phyloP scores from a whole-genome alignment of 2,888 invertebrate genomes.

The Orthonevra nobilis region DNA sequence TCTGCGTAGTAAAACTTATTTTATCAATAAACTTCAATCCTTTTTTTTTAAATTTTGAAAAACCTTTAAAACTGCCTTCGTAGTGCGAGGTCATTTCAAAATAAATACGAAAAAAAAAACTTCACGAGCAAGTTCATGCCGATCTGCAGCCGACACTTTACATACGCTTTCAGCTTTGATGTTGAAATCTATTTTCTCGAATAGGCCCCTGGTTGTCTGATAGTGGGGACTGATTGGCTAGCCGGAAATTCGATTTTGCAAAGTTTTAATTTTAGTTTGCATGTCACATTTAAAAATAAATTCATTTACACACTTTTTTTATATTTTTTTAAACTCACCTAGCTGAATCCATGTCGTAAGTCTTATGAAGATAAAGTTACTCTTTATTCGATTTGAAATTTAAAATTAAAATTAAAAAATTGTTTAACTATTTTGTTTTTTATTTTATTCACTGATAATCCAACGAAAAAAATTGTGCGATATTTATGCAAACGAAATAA shows the following conservation, averaged over 20 bases:
- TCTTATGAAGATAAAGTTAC: slow-evolving; percentile 8
- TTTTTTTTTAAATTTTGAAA: too few relatives aligned
- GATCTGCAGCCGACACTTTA: too few relatives aligned
- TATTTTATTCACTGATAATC: slow-evolving; percentile 62
- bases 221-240: slow-evolving; percentile 5
- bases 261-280: neutral
- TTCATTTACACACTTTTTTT: too few relatives aligned
- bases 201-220: slow-evolving; percentile 1
- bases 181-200: neutral
- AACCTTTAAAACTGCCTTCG: too few relatives aligned
- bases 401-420: slow-evolving; percentile 8
- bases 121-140: too few relatives aligned
- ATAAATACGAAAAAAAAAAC: too few relatives aligned
- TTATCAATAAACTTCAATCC: too few relatives aligned
- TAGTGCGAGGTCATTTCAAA: too few relatives aligned
- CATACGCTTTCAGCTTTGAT: too few relatives aligned
- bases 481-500: slow-evolving; percentile 1
- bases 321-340: slow-evolving; percentile 44
- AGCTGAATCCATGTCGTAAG: slow-evolving; percentile 62
- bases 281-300: neutral
- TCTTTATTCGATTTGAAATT: neutral
- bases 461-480: slow-evolving; percentile 25
- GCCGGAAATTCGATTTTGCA: neutral
- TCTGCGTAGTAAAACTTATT: too few relatives aligned
- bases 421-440: slow-evolving; percentile 11